Base-by-base conservation (phyloP, 92 coral and sea anemone species). In the Epizoanthus scotinus region DNA sequence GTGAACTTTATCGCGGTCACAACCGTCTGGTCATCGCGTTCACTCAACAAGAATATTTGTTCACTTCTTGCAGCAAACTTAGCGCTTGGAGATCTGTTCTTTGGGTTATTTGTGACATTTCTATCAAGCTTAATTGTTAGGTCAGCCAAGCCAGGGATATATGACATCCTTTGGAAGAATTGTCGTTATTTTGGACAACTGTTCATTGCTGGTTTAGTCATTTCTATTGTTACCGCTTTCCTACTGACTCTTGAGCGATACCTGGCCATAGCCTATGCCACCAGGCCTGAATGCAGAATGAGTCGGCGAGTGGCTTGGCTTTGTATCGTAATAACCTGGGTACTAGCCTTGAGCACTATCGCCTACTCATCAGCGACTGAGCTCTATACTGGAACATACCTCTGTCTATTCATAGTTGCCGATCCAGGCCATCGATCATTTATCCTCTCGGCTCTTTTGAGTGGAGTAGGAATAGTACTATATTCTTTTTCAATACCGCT, bases 211-310 rank as follows among this genome's bases (percentile, higher is more conserved):
- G 66, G 66, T 13, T 21, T 61, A 61, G 28, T 61, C 24, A 61
- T 61, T 61, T 61, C 66, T 20, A 13, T 61, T 6, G 3, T 15
- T 9, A 61, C 66, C n/a, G 61, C 79, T 2, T 52, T 21, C 3
- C 55, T 73, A 2, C 22, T 73, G 14, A 73, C 79, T 1, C 50
- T 73, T 15, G 79, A 73, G 15, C 79, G 79, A 6, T 73, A 73
- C 25, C 67, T 73, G 5, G 67, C 34, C n/a, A 38, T 57, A 3
- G 67, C 38, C 18, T 57, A 56, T 58, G 67, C 67, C 20, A n/a
- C 59, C 12, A 56, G 21, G 24, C 20, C 21, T 3, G n/a, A 34
- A 49, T 9, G 21, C 7, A 73, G 67, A 36, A 19, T 73, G 40
- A 13, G 19, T 13, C 25, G 65, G 55, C 34, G 38, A 0, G 19